phyloP scores from a whole-genome alignment of 35 echinoderm and acorn worm species.

The Ptychodera flava region DNA sequence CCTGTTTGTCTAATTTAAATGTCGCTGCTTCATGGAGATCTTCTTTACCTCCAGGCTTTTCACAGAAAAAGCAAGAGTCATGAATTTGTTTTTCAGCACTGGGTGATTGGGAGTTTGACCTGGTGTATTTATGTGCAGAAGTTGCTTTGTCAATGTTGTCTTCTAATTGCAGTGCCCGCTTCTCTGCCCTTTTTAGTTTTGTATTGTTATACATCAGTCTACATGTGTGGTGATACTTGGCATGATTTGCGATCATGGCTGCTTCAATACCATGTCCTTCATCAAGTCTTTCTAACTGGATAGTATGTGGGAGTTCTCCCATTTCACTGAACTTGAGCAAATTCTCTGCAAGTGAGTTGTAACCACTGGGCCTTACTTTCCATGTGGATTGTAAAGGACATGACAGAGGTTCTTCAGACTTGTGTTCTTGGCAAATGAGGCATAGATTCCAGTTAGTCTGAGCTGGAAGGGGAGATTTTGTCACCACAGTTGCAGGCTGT shows the following conservation, averaged over 20 bases:
- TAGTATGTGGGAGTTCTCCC: conserved; percentile 10
- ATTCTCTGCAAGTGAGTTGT: conserved; percentile 38
- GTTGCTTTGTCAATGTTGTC: conserved; percentile 4
- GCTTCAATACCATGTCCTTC: conserved; percentile 35
- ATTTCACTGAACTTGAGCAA: too few species aligned
- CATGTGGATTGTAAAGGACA: conserved; percentile 17
- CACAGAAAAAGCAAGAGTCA: too few species aligned
- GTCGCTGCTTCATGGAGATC: neutral
- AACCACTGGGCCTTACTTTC: conserved; percentile 37
- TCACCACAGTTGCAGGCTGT: too few species aligned
- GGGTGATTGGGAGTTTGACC: conserved; percentile 22
- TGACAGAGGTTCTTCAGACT: conserved; percentile 4
- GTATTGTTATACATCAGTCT: too few species aligned
- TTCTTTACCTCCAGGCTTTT: too few species aligned
- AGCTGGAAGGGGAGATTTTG: too few species aligned
- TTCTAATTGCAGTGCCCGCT: conserved; percentile 13
- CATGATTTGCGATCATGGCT: conserved; percentile 25
- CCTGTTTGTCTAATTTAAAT: conserved; percentile 19
- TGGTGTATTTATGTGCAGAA: conserved; percentile 7
- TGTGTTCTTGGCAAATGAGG: conserved; percentile 19
- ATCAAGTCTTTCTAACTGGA: conserved; percentile 36
- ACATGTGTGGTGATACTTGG: too few species aligned
- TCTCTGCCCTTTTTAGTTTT: conserved; percentile 34
- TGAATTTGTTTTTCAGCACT: too few species aligned
- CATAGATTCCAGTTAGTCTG: conserved; percentile 23